Evolutionary conservation across 2,797 vertebrate genomes (phyloP), one percentile per base, ranked within the genome.

Genomic region (Acanthurus leucopareius): DNA sequence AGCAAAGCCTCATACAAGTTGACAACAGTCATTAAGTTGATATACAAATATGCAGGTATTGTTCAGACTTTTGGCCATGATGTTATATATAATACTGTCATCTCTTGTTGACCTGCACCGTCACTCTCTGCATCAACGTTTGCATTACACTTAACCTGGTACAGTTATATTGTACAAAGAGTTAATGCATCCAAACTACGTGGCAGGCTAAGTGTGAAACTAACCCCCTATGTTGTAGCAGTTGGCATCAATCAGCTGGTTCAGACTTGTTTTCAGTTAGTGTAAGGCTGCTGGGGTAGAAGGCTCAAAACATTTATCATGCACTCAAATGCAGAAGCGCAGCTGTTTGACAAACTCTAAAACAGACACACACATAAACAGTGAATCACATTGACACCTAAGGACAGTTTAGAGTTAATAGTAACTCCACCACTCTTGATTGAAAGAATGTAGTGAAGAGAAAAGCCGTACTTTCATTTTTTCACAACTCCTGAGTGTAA

Each of bases 401-500:
- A 1, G 17, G 32, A 38, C 56, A 56, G 32, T 38, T 57, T 35
- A 35, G 28, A 57, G 28, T 58, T 42, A 20, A 40, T 8, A 40
- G 11, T 63, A 40, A 62, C 42, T 40, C 10, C 19, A 71, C 15
- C 17, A n/a, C 44, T 60, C 53, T 47, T 69, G 59, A 69, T 47
- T 61, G 62, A 69, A 81, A 19, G 35, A 45, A 38, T 65, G 52
- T 13, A 47, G 28, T 38, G 40, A 19, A 70, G 58, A 51, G 32
- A 22, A 66, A 22, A 65, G 54, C 20, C 45, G n/a, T 59, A 63
- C 59, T 69, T 35, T 53, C 40, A 35, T 58, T 59, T 49, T 17
- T 48, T 69, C 42, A 45, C 22, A 60, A 28, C 45, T 44, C 14
- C 38, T 72, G 32, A 62, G 53, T 47, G 40, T 64, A 83, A 81